Evolutionary conservation across 2,113 vertebrate genomes (phyloP).

Genomic region (Panthera leo): DNA sequence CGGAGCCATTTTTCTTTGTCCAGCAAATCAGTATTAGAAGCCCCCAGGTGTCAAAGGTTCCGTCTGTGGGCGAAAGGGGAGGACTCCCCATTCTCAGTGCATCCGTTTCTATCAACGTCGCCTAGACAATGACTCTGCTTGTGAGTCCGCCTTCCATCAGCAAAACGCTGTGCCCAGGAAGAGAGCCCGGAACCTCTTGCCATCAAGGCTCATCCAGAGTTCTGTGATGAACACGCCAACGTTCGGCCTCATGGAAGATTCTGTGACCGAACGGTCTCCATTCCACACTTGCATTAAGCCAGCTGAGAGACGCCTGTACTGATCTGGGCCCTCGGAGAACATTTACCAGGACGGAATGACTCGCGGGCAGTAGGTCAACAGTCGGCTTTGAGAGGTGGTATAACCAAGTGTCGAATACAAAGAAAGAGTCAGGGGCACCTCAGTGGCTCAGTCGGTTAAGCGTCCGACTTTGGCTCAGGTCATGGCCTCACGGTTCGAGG

Average conservation of each 20-base stretch:
- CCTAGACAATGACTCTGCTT: background rate
- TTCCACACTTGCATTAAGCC: background rate
- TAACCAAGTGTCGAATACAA: background rate
- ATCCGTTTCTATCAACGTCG: background rate
- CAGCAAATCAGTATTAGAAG: background rate
- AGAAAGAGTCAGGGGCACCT: background rate
- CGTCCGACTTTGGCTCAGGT: too few species aligned
- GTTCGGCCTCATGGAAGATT: background rate
- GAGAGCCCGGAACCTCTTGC: background rate
- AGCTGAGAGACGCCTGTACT: background rate
- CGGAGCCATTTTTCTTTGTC: background rate
- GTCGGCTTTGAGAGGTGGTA: background rate
- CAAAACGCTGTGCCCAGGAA: background rate
- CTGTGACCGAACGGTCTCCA: accelerated
- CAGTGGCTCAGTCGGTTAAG: too few species aligned
- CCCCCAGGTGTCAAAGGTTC: background rate
- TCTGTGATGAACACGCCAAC: background rate
- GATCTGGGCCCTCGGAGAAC: background rate
- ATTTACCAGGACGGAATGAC: background rate
- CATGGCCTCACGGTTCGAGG: too few species aligned
- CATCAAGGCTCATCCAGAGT: too few species aligned
- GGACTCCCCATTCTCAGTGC: accelerated
- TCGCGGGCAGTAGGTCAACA: accelerated
- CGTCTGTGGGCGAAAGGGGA: background rate
- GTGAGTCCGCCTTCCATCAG: background rate